Conservation (phyloP, 2,888 invertebrate species). For the Auanema sp. region DNA sequence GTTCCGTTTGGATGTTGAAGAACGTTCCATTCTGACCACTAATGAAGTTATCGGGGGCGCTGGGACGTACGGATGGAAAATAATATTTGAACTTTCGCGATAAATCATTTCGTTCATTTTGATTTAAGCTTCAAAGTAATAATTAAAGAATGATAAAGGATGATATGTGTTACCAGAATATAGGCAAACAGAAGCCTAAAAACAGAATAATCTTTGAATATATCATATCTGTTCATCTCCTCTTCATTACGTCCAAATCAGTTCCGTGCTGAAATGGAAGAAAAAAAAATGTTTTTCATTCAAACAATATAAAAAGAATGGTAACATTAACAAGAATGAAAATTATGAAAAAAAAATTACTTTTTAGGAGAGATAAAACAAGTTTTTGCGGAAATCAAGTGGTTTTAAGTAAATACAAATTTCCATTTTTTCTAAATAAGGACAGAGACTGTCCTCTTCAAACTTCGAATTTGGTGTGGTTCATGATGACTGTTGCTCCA, state of each 20-base stretch:
- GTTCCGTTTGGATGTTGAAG: conserved; percentile 38
- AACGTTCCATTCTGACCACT: conserved; percentile 43
- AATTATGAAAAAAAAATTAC: too few relatives aligned
- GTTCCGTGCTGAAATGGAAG: conserved; percentile 1
- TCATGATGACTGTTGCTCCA: too few relatives aligned
- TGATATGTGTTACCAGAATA: conserved; percentile 11
- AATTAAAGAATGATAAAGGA: too few relatives aligned
- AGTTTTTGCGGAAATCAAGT: too few relatives aligned
- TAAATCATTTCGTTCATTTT: conserved; percentile 52
- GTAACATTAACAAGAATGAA: too few relatives aligned
- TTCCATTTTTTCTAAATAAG: too few relatives aligned
- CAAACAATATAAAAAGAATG: background rate
- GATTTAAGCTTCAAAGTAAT: conserved; percentile 46
- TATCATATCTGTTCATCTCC: conserved; percentile 19
- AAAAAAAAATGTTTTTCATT: conserved; percentile 3
- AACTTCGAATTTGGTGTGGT: too few relatives aligned
- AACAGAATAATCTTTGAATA: conserved; percentile 9
- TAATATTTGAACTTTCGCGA: conserved; percentile 61
- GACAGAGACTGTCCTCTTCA: too few relatives aligned
- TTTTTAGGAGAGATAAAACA: too few relatives aligned
- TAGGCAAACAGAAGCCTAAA: conserved; percentile 2
- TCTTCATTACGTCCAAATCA: background rate
- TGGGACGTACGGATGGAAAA: conserved; percentile 52
- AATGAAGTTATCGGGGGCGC: conserved; percentile 42
- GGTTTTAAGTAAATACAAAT: too few relatives aligned